These are phyloP conservation scores for Mergus octosetaceus DNA, from an alignment of 2,797 vertebrate species.

Conservation along the genomic window DNA sequence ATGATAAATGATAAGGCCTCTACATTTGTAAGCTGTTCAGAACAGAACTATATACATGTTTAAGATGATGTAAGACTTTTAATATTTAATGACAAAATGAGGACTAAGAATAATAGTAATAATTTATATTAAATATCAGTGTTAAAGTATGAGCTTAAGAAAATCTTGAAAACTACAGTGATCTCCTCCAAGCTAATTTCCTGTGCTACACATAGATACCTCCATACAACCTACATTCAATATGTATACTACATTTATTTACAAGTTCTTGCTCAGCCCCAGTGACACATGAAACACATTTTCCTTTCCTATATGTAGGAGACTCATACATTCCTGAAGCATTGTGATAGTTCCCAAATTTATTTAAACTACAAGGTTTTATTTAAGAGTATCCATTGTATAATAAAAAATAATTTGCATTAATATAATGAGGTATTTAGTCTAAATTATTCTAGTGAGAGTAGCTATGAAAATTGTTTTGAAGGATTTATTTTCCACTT, in stretches of 20 bases:
- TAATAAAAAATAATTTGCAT: constrained; percentile 57
- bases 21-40: background rate
- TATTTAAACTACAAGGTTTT: constrained; percentile 34
- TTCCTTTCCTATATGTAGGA: background rate
- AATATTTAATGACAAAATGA: background rate
- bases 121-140: background rate
- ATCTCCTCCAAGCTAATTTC: background rate
- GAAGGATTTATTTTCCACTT: constrained; percentile 67
- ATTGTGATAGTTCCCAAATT: background rate
- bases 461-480: constrained; percentile 49
- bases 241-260: background rate
- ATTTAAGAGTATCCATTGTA: constrained; percentile 41
- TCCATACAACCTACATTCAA: rapidly evolving
- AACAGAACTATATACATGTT: background rate
- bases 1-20: background rate
- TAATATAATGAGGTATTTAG: constrained; percentile 54
- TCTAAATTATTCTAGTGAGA: constrained; percentile 51
- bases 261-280: background rate
- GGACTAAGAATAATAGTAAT: background rate
- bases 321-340: background rate
- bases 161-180: background rate
- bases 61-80: background rate
- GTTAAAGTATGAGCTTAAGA: background rate
- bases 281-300: background rate
- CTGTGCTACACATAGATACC: background rate